Evolutionary conservation across 1,140 invertebrate species (phyloP), one percentile per base, ranked within the genome.

Genomic region (Phymorhynchus buccinoides): DNA sequence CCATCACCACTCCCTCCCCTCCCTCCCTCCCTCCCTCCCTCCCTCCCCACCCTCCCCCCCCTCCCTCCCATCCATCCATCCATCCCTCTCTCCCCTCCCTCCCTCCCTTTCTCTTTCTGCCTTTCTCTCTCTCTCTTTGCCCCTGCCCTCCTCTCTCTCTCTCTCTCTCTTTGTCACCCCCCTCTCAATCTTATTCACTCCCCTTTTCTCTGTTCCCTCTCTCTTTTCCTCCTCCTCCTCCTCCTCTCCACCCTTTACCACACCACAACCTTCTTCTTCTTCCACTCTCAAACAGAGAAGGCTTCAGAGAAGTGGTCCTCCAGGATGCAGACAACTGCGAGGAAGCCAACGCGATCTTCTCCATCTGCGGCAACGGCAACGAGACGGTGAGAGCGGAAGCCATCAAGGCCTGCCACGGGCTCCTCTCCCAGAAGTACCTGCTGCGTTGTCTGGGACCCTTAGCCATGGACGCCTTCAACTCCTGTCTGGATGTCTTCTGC

Each of bases 131-230:
- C 56, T 62, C 56, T 1, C 56, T 62, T 22, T 62, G 56, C n/a
- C 56, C n/a, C 56, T 62, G 7, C 18, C 66, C 35, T 32, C 6
- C 66, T 35, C 66, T 32, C 27, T 35, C 30, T 35, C 2, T 71
- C 30, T 71, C 66, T 71, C 66, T 71, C 66, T 35, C 66, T 71
- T n/a, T n/a, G n/a, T n/a, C n/a, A n/a, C n/a, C 68, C 12, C 68
- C 35, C 68, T 71, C 68, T 71, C 30, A 35, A 12, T 71, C 68
- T 71, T 32, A 35, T 7, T 71, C 30, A 0, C 68, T 71, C 68
- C 35, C 68, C n/a, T n/a, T 71, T 0, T 35, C 7, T 71, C 68
- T 71, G 1, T 35, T 71, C 1, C 2, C 30, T 71, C 30, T 35
- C 30, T 71, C 30, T 32, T 32, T 71, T 32, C 35, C 66, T 35